Evolutionary conservation across 2,113 vertebrate species (phyloP).

Genomic region (Grantiella picta): DNA sequence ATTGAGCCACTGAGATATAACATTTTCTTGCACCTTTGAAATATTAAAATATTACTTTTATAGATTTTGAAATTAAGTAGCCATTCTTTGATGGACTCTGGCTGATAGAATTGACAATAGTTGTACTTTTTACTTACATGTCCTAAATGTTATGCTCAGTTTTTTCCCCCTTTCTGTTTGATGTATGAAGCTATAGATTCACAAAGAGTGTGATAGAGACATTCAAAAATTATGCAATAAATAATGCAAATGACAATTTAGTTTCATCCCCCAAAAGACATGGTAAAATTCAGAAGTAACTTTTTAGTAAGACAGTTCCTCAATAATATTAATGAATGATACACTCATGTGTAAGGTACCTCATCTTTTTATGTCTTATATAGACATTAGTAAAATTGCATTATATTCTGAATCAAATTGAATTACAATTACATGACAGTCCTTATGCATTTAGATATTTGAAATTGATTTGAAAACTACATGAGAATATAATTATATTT

Average conservation of each 20-base stretch:
- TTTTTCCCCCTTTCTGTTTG: slow-evolving; percentile 13
- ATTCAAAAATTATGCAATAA: slow-evolving; percentile 60
- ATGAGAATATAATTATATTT: slow-evolving; percentile 6
- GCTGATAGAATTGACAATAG: background rate
- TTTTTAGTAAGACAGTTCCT: slow-evolving; percentile 63
- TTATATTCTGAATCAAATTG: slow-evolving; percentile 47
- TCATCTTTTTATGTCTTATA: slow-evolving; percentile 60
- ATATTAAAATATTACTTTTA: background rate
- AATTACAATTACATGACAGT: slow-evolving; percentile 45
- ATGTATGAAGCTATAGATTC: slow-evolving; percentile 36
- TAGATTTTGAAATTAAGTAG: background rate
- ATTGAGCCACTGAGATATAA: background rate
- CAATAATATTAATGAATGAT: slow-evolving; percentile 60
- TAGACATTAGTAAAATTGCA: slow-evolving; percentile 53
- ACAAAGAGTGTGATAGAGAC: background rate
- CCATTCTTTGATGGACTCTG: background rate
- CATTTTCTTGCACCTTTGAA: background rate
- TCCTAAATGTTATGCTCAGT: background rate
- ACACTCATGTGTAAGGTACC: slow-evolving; percentile 4
- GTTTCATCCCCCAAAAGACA: slow-evolving; percentile 41
- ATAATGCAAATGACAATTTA: slow-evolving; percentile 67
- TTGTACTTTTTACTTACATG: background rate
- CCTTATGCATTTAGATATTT: slow-evolving; percentile 43
- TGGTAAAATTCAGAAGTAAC: slow-evolving; percentile 41
- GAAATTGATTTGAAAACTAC: slow-evolving; percentile 42